Conservation (phyloP, 2,888 invertebrate species). For the Microctonus aethiopoides region DNA sequence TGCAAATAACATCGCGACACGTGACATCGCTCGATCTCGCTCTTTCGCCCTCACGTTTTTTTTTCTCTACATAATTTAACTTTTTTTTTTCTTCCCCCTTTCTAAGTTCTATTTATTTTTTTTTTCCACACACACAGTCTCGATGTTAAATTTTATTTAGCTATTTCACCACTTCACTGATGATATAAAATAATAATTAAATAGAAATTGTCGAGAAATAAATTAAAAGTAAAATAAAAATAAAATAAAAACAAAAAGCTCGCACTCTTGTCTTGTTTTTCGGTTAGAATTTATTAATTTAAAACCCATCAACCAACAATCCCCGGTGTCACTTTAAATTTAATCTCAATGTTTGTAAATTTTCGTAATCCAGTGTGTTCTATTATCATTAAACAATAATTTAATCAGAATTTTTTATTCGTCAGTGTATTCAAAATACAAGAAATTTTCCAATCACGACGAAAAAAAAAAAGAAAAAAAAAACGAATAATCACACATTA, state of each 20-base stretch:
- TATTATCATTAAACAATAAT: too few species aligned
- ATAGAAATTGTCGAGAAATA: neutral
- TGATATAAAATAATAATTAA: neutral
- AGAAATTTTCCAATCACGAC: too few species aligned
- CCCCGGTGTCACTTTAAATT: neutral
- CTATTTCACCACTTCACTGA: conserved; percentile 12
- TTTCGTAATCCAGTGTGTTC: neutral
- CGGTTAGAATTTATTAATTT: neutral
- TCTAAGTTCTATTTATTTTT: neutral
- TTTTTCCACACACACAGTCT: neutral
- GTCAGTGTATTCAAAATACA: too few species aligned
- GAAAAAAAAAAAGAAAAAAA: too few species aligned
- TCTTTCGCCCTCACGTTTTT: neutral
- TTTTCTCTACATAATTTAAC: neutral
- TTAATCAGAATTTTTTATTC: too few species aligned
- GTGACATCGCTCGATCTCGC: neutral
- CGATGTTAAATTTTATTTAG: conserved; percentile 3
- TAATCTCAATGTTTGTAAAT: neutral
- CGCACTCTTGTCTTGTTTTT: neutral
- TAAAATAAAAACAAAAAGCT: neutral
- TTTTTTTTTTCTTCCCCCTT: neutral
- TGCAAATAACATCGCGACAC: neutral
- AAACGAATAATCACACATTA: too few species aligned
- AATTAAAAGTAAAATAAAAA: neutral
- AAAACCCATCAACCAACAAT: neutral